Base-by-base conservation (phyloP, 2,888 invertebrate species). In the Azorinus chamasolen region DNA sequence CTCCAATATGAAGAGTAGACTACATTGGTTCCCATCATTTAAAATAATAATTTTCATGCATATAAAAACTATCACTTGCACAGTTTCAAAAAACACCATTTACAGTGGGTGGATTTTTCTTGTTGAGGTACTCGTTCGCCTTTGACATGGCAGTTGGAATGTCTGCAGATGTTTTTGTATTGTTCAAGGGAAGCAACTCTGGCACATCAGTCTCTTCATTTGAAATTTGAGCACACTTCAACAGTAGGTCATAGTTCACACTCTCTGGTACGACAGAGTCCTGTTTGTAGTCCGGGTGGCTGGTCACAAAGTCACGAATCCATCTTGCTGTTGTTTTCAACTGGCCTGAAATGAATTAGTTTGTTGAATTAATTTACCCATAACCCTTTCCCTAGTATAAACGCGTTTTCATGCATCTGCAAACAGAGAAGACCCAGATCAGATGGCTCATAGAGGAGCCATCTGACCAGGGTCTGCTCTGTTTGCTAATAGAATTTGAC, bases 321-420 rank as follows among this genome's bases (percentile, higher is more conserved):
- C 98, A 99, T 39, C 96, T 95, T 48, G 99, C 99, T 87, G 98
- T 97, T 62, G 99, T 99, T 91, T 96, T 94, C 64, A 98, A 95
- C 92, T 97, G 96, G 32, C 99, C 99, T 86, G 84, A 2, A 87
- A 79, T 24, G 61, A 32, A 27, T n/a, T n/a, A n/a, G n/a, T n/a
- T n/a, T n/a, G n/a, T n/a, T n/a, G n/a, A n/a, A n/a, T n/a, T n/a
- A n/a, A n/a, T n/a, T n/a, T n/a, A n/a, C n/a, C n/a, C n/a, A n/a
- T n/a, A n/a, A n/a, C n/a, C n/a, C n/a, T n/a, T n/a, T n/a, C n/a
- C n/a, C n/a, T n/a, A n/a, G n/a, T n/a, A n/a, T n/a, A n/a, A n/a
- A n/a, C n/a, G n/a, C n/a, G n/a, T n/a, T n/a, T n/a, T n/a, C n/a
- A n/a, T n/a, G n/a, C n/a, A n/a, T n/a, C n/a, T n/a, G n/a, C n/a